Percentiles rank a stretch among this genome's conserved stretches.
These are phyloP conservation scores for Ichneumoninae sp. DNA, from an alignment of 2,888 invertebrate genomes.

Conservation along the genomic window DNA sequence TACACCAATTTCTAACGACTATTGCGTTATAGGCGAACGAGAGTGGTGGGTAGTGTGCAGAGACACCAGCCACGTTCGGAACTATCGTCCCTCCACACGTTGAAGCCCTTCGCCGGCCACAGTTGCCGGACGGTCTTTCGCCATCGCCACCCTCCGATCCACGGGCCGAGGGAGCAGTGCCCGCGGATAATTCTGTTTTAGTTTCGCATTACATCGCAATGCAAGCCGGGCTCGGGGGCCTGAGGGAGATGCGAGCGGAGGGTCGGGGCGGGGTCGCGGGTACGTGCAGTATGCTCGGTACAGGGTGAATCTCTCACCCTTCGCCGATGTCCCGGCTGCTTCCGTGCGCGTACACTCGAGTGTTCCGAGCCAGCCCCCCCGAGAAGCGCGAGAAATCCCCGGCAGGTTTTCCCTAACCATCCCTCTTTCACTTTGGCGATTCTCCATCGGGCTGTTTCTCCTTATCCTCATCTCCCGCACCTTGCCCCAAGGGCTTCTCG, in stretches of 20 bases:
- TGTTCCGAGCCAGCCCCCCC: conserved; percentile 14
- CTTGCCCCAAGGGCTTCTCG: conserved; percentile 45
- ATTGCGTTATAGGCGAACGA: conserved; percentile 39
- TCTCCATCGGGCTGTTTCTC: conserved; percentile 29
- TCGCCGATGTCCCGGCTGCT: conserved; percentile 40
- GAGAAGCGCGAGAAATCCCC: conserved; percentile 33
- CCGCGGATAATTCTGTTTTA: conserved; percentile 82
- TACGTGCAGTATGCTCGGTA: conserved; percentile 38
- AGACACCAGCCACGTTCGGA: neutral
- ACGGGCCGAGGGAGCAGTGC: conserved; percentile 70
- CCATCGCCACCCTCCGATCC: conserved; percentile 23
- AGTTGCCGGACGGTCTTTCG: conserved; percentile 37
- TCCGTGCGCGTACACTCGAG: conserved; percentile 55
- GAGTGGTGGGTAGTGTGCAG: conserved; percentile 11
- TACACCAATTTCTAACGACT: conserved; percentile 38
- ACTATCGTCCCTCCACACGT: neutral
- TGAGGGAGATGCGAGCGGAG: conserved; percentile 28
- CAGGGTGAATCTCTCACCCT: conserved; percentile 52
- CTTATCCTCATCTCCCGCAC: conserved; percentile 54
- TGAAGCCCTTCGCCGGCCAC: conserved; percentile 58
- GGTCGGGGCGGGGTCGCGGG: conserved; percentile 24
- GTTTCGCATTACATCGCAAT: conserved; percentile 82
- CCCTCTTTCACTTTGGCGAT: conserved; percentile 26
- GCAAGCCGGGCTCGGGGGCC: conserved; percentile 70
- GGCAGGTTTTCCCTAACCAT: conserved; percentile 54